These are phyloP conservation scores for Papilio machaon DNA, from an alignment of 1,140 invertebrate species.

Conservation along the genomic window DNA sequence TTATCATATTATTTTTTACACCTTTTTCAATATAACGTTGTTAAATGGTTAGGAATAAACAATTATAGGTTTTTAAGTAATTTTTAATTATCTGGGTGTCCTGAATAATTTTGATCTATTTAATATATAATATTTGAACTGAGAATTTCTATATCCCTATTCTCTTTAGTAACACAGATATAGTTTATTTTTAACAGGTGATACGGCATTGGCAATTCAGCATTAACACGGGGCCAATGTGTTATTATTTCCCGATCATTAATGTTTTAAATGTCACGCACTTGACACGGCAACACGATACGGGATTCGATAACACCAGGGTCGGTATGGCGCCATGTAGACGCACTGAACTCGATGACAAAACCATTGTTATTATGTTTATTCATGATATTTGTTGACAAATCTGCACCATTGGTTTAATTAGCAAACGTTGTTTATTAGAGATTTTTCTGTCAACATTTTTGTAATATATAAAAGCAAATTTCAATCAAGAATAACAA, in stretches of 20 bases:
- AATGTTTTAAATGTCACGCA: neutral
- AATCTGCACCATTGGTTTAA: neutral
- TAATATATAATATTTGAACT: too few species aligned
- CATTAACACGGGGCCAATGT: neutral
- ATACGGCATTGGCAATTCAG: neutral
- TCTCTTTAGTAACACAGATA: too few species aligned
- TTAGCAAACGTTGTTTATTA: neutral
- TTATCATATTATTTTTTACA: neutral
- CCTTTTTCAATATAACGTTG: neutral
- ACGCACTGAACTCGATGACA: neutral
- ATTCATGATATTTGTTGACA: neutral
- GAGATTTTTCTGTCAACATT: neutral
- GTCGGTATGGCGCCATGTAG: neutral
- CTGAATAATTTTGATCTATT: too few species aligned
- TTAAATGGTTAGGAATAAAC: too few species aligned
- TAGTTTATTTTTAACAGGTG: too few species aligned
- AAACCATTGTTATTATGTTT: neutral
- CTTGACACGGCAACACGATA: neutral
- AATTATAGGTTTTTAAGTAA: too few species aligned
- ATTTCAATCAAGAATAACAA: neutral
- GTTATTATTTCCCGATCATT: neutral
- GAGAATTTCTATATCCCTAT: too few species aligned
- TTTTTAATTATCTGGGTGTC: neutral
- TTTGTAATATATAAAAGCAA: neutral
- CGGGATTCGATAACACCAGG: neutral